Evolutionary conservation across 2,113 vertebrate genomes (phyloP).

Genomic region (Coracopsis vasa): DNA sequence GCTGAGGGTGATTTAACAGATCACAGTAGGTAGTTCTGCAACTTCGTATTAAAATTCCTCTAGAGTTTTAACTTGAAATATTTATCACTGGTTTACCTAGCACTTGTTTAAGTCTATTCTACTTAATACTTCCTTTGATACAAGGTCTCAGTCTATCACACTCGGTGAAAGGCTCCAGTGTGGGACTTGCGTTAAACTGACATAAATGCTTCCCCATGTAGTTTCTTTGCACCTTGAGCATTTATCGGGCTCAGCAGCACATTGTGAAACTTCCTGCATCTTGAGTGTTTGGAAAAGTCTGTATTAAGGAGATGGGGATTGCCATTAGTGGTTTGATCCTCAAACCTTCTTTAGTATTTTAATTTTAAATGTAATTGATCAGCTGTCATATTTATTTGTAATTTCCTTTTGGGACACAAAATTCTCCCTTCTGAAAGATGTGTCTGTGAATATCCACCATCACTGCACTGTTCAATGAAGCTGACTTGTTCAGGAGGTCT

Average conservation of each 20-base stretch:
- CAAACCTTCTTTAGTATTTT: background rate
- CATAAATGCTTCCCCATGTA: background rate
- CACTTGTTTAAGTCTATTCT: background rate
- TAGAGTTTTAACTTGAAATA: background rate
- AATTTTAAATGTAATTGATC: background rate
- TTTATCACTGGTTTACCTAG: background rate
- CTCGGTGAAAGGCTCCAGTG: background rate
- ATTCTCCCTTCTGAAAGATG: background rate
- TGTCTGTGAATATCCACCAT: background rate
- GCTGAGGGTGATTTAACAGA: background rate
- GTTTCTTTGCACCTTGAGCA: background rate
- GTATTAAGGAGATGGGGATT: background rate
- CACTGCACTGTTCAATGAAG: background rate
- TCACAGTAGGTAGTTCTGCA: background rate
- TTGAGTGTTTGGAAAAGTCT: background rate
- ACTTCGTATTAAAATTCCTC: background rate
- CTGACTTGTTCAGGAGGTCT: background rate
- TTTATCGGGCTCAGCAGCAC: background rate
- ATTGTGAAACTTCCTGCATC: background rate
- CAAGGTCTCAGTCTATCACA: background rate
- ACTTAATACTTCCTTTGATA: background rate
- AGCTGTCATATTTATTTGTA: background rate
- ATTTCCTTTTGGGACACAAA: background rate
- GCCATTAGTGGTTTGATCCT: background rate
- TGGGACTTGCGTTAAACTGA: background rate